Percentiles rank a stretch among this genome's conserved stretches.
Conservation (phyloP, 92 coral and sea anemone genomes). For the Blastomussa wellsi region DNA sequence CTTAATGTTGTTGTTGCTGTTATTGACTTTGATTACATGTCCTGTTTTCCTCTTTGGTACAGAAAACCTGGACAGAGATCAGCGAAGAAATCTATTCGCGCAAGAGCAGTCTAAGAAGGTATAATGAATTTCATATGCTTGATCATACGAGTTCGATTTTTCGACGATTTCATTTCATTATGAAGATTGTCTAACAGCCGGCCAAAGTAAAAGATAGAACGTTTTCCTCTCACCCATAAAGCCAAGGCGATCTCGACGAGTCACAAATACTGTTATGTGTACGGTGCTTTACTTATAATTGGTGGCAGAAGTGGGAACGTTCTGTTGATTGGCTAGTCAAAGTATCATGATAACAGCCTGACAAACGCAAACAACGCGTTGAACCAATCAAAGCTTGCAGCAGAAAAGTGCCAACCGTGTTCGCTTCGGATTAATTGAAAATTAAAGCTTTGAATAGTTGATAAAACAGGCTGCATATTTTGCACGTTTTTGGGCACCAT, state of each 20-base stretch:
- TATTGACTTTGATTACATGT: not conserved
- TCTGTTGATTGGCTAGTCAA: not conserved
- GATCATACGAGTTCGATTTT: not conserved
- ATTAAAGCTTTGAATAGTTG: too few species aligned
- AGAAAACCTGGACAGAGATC: conserved; percentile 95
- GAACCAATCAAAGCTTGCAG: not conserved
- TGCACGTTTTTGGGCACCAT: too few species aligned
- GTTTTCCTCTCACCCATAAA: too few species aligned
- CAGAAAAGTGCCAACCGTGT: not conserved
- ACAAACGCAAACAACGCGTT: not conserved
- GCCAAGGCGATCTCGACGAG: not conserved
- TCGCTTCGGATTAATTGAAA: too few species aligned
- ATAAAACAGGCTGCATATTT: not conserved
- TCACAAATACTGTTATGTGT: not conserved
- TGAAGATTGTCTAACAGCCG: not conserved
- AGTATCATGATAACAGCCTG: not conserved
- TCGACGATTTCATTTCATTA: too few species aligned
- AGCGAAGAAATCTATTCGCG: conserved; percentile 82
- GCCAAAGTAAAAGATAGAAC: not conserved
- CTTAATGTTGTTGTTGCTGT: not conserved
- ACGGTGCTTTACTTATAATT: not conserved
- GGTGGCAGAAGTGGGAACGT: not conserved
- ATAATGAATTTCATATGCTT: not conserved
- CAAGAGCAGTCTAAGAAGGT: conserved; percentile 97
- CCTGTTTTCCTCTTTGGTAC: not conserved